Evolutionary conservation across 2,797 vertebrate species (phyloP).

Genomic region (Neopelma chrysocephalum): DNA sequence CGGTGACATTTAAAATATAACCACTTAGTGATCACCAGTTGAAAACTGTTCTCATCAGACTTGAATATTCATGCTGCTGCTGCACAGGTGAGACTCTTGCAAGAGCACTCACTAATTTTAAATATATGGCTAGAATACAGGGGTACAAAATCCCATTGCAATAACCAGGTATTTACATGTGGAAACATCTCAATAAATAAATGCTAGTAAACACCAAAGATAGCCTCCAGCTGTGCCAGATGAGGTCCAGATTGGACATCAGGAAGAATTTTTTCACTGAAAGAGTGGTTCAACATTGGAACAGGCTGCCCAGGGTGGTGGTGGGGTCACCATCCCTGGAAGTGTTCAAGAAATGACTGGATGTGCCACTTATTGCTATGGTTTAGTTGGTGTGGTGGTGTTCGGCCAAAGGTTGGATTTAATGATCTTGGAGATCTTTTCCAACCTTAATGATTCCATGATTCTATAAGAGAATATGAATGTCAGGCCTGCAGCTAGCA

Average conservation of each 20-base stretch:
- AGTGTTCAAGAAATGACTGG: neutral
- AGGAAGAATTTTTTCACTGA: neutral
- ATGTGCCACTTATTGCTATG: neutral
- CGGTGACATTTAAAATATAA: conserved; percentile 63
- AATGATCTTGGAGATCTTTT: neutral
- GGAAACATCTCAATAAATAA: neutral
- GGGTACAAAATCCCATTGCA: neutral
- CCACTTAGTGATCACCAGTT: conserved; percentile 25
- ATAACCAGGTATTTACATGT: neutral
- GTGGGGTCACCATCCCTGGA: neutral
- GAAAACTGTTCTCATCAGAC: conserved; percentile 33
- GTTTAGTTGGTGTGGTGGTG: neutral
- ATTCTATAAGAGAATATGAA: neutral
- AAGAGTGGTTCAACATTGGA: neutral
- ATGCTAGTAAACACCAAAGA: neutral
- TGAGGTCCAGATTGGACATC: neutral
- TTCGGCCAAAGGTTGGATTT: neutral
- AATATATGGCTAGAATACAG: conserved; percentile 51
- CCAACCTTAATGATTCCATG: neutral
- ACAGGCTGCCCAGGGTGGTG: neutral
- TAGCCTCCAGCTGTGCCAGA: neutral
- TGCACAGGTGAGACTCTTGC: conserved; percentile 25
- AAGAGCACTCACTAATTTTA: conserved; percentile 21
- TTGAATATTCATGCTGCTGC: conserved; percentile 49
- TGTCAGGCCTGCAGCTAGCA: neutral